A percentile compares a stretch with the other conserved stretches of the same genome.
Conservation (phyloP, 2,888 invertebrate species). For the Halictus quadricinctus region DNA sequence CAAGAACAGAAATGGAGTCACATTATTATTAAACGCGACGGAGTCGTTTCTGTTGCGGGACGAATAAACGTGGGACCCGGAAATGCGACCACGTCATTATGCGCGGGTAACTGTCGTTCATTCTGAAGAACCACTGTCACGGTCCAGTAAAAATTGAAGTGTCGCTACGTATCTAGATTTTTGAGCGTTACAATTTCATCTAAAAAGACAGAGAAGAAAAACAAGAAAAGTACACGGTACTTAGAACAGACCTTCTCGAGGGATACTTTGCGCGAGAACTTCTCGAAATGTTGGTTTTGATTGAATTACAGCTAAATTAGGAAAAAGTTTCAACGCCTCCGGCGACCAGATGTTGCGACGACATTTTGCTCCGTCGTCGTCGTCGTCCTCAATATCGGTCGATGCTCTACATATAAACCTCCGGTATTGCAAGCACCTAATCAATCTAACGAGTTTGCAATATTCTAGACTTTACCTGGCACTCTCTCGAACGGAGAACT, state of each 20-base stretch:
- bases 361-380: background rate
- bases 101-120: constrained; percentile 19
- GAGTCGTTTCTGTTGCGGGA: background rate
- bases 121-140: constrained; percentile 1
- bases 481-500: no score
- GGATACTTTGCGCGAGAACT: background rate
- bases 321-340: background rate
- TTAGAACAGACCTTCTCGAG: background rate
- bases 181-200: background rate
- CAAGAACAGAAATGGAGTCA: constrained; percentile 1
- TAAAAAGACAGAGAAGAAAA: background rate
- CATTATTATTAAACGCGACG: constrained; percentile 21
- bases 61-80: constrained; percentile 3
- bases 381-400: background rate
- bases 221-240: background rate
- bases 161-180: background rate
- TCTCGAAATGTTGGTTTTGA: background rate
- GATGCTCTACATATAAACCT: background rate
- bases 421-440: background rate
- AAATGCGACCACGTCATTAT: constrained; percentile 16
- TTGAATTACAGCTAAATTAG: background rate
- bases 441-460: background rate
- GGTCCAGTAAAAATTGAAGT: background rate
- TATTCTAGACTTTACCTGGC: background rate
- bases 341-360: background rate